Evolutionary conservation across 2,113 vertebrate genomes (phyloP).

Genomic region (Malurus cyaneus): DNA sequence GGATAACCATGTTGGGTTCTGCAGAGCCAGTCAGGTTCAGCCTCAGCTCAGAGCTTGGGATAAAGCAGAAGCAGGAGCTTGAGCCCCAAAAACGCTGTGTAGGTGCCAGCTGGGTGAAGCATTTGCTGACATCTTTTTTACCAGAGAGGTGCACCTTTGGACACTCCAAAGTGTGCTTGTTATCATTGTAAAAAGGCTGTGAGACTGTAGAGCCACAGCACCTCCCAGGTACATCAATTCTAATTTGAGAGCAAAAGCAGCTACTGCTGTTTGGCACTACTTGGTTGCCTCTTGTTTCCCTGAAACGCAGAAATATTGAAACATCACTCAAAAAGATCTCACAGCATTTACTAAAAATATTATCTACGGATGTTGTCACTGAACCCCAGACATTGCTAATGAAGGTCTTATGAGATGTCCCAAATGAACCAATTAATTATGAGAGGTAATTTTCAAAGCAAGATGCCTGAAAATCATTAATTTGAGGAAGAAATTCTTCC

Average conservation of each 20-base stretch:
- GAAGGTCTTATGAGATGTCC: not conserved
- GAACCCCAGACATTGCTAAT: not conserved
- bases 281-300: not conserved
- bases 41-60: not conserved
- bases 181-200: not conserved
- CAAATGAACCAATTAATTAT: not conserved
- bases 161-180: not conserved
- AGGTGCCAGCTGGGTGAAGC: not conserved
- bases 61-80: not conserved
- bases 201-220: not conserved
- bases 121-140: not conserved
- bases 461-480: not conserved
- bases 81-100: rapidly evolving
- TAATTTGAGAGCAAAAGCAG: not conserved
- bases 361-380: not conserved
- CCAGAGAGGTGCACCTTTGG: not conserved
- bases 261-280: no score
- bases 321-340: not conserved
- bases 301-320: not conserved
- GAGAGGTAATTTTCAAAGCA: not conserved
- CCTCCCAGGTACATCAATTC: not conserved
- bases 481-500: not conserved
- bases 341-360: not conserved
- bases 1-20: not conserved
- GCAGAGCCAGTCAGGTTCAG: not conserved